Evolutionary conservation across 2,888 invertebrate genomes (phyloP), one percentile per base, ranked within the genome.

Genomic region (Agrypnus murinus): DNA sequence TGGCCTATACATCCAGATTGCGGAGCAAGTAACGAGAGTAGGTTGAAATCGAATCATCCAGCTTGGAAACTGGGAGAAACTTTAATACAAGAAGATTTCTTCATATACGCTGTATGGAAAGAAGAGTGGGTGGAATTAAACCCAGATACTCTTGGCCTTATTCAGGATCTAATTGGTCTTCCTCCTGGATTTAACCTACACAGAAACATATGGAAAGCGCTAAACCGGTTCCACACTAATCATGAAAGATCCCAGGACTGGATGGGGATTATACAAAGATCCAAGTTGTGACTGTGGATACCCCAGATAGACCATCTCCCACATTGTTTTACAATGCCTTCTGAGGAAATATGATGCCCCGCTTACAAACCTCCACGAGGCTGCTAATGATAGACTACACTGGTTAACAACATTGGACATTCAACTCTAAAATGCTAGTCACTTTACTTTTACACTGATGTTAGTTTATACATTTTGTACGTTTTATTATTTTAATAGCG

Each of bases 271-370:
- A 38, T 38, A 7, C n/a, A 10, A 38, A 38, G n/a, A 38, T 10
- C 8, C 38, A 3, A 38, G 38, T 10, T 38, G 38, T 38, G n/a
- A 38, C 8, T 38, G 38, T 10, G 38, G 38, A 3, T n/a, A 38
- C n/a, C 38, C 38, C n/a, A 38, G 8, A 38, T n/a, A 38, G 38
- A 38, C 38, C 38, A 38, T 38, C 38, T 38, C 6, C 38, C 38
- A 38, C 38, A 38, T 38, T n/a, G 38, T 38, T n/a, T 6, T 10
- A 38, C 9, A 38, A n/a, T 38, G n/a, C 6, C 8, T n/a, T 3
- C n/a, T 38, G 38, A 38, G n/a, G n/a, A 38, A 38, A 38, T 38
- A 10, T n/a, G 3, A 38, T 10, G 38, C 38, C n/a, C 38, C 38
- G 9, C 3, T 38, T n/a, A n/a, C n/a, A n/a, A n/a, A n/a, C n/a